Conservation (phyloP, 2,797 vertebrate species). For the Cetoscarus ocellatus region DNA sequence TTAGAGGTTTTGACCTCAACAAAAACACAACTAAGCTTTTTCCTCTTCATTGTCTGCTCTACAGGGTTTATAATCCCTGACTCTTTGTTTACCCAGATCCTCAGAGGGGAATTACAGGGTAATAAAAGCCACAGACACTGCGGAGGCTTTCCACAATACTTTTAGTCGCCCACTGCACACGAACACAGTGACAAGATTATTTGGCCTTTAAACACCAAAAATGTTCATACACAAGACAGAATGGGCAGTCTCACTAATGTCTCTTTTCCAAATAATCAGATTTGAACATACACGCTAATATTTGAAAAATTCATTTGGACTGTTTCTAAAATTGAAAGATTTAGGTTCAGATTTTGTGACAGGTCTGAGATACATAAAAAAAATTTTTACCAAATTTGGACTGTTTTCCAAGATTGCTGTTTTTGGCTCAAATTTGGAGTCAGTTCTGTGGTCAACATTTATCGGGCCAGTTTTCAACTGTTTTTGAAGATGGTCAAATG, state of each 20-base stretch:
- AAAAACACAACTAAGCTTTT: slow-evolving; percentile 59
- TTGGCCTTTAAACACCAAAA: slow-evolving; percentile 15
- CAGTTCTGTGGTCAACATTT: too few species aligned
- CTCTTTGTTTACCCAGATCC: slow-evolving; percentile 52
- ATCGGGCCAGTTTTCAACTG: too few species aligned
- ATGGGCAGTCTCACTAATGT: background rate
- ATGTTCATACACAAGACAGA: slow-evolving; percentile 6
- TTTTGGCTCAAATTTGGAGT: too few species aligned
- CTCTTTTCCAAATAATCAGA: background rate
- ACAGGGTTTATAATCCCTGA: slow-evolving; percentile 63
- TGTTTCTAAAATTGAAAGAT: too few species aligned
- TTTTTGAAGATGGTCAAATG: too few species aligned
- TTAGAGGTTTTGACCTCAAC: slow-evolving; percentile 47
- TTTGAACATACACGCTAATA: too few species aligned
- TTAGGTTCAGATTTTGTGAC: too few species aligned
- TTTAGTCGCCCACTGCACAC: slow-evolving; percentile 33
- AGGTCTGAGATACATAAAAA: too few species aligned
- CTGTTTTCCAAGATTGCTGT: background rate
- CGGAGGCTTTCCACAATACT: slow-evolving; percentile 48
- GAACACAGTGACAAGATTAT: slow-evolving; percentile 25
- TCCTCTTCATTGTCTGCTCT: slow-evolving; percentile 64
- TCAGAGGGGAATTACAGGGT: slow-evolving; percentile 54
- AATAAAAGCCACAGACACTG: slow-evolving; percentile 55
- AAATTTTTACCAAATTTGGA: background rate
- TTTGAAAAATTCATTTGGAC: too few species aligned